Conservation (phyloP, 2,113 vertebrate species). For the Cervus canadensis region DNA sequence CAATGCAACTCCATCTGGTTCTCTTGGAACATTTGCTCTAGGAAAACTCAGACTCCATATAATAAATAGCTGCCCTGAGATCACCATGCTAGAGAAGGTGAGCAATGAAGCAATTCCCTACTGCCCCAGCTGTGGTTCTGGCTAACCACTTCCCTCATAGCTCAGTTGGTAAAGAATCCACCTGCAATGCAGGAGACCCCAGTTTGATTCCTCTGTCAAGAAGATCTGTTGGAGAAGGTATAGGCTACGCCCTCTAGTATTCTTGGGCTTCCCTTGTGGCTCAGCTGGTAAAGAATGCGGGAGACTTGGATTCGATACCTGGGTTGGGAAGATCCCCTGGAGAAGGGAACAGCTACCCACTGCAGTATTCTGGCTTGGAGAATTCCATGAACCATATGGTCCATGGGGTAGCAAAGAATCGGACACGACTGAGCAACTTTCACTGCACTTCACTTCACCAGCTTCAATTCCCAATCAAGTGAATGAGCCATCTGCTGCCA, state of each 20-base stretch:
- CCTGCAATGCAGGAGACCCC: neutral
- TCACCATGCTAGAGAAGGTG: neutral
- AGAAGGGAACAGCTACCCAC: neutral
- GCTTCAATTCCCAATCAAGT: neutral
- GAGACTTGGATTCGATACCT: neutral
- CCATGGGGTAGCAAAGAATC: neutral
- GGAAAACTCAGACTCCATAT: neutral
- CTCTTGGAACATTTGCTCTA: neutral
- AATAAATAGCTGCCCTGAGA: neutral
- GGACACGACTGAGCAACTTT: neutral
- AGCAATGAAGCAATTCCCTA: neutral
- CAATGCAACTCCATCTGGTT: neutral
- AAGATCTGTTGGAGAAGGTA: neutral
- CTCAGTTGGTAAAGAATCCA: neutral
- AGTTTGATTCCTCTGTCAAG: neutral
- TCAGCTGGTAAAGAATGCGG: neutral
- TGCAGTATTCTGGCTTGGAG: neutral
- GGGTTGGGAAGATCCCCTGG: neutral
- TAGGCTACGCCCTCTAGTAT: neutral
- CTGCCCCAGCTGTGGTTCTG: neutral
- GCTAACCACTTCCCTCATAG: neutral
- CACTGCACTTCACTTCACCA: neutral
- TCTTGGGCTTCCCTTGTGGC: neutral
- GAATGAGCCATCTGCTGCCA: neutral
- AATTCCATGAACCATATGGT: neutral